phyloP scores from a whole-genome alignment of 2,113 vertebrate genomes.

The Burhinus oedicnemus region DNA sequence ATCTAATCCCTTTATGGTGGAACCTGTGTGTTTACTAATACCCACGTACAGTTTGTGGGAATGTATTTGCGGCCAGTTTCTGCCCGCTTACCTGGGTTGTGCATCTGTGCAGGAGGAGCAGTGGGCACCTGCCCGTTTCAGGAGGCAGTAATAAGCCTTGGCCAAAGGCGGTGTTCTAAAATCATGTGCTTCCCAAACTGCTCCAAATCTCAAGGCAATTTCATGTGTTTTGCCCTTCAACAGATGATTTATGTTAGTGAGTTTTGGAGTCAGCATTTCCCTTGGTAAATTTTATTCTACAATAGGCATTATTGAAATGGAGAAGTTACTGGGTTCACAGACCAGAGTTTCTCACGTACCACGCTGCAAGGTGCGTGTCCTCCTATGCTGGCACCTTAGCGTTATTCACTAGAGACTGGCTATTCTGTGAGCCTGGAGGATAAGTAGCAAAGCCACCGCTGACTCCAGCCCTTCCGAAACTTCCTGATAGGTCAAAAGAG shows the following conservation, averaged over 20 bases:
- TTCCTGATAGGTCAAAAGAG: neutral
- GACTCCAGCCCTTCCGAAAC: neutral
- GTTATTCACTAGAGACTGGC: neutral
- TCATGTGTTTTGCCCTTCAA: neutral
- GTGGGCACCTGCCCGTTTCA: neutral
- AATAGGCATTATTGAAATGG: neutral
- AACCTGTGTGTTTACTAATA: neutral
- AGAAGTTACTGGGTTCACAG: neutral
- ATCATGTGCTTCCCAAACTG: neutral
- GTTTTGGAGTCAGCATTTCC: neutral
- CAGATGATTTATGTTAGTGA: neutral
- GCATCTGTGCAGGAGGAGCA: neutral
- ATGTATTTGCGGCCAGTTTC: neutral
- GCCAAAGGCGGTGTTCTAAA: neutral
- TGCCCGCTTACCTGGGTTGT: neutral
- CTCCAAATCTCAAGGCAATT: slow-evolving; percentile 12
- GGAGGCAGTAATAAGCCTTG: neutral
- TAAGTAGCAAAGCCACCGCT: neutral
- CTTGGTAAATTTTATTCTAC: neutral
- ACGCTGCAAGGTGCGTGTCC: neutral
- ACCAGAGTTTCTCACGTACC: neutral
- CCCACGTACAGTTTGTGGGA: neutral
- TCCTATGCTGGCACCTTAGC: neutral
- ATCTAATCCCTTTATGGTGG: neutral
- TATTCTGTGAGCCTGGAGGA: neutral